Base-by-base conservation (phyloP, 2,113 vertebrate species). In the Ailuropoda melanoleuca region DNA sequence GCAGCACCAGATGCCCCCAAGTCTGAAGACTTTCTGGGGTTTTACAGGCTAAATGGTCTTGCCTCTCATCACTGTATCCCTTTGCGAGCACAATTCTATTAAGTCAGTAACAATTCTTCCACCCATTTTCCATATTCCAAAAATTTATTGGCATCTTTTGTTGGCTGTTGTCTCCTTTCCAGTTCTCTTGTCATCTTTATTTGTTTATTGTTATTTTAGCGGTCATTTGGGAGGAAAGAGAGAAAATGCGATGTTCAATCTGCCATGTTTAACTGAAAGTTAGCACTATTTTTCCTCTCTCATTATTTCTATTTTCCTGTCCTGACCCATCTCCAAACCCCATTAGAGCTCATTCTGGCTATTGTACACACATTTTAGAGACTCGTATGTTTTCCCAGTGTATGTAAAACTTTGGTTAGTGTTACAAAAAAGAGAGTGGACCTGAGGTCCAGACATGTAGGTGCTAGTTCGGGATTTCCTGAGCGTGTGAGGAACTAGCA, bases 161-260 rank as follows among this genome's bases (percentile, higher is more conserved):
- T 72, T 46, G 89, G 85, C 34, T n/a, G 11, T 62, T 83, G 82
- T 96, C 72, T 86, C 66, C 23, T 37, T 97, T 96, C 93, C 97
- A 96, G 78, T 97, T 93, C 89, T 97, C 93, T 94, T 92, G 86
- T 93, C 95, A 95, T 96, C 48, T 95, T 97, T 91, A 95, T 96
- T 95, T 97, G 96, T 93, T 97, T 96, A 78, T 60, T 95, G 85
- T 96, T 97, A 94, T 97, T 94, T 94, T 97, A 97, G 58, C 14
- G 34, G 95, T 78, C 96, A 39, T 95, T 97, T 95, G 85, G 88
- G 89, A 93, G 60, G 66, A 82, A 88, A 92, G 48, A 31, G 72
- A 88, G 89, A 94, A 84, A 96, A 89, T 75, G 15, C 18, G 24
- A 37, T 72, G 5, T 91, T 93, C 85, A 37, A 23, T 48, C 77